These are phyloP conservation scores for Montipora foliosa DNA, from an alignment of 64 coral and sea anemone species.

Conservation along the genomic window DNA sequence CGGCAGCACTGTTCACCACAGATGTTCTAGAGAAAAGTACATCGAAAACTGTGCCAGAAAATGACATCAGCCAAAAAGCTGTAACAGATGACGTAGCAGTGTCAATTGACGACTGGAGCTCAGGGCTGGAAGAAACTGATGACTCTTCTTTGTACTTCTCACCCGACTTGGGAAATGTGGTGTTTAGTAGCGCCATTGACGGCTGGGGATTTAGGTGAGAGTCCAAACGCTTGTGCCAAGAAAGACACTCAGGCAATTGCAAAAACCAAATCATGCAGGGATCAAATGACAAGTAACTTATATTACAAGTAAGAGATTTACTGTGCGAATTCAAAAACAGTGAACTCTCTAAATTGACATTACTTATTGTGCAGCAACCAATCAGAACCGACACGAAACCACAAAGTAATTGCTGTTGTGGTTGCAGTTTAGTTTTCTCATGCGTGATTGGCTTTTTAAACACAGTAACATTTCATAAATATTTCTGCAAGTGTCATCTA, in stretches of 20 bases:
- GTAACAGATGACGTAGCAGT: constrained; percentile 55
- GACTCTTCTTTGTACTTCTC: constrained; percentile 89
- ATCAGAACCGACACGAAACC: too few species aligned
- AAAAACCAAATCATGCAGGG: background rate
- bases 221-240: background rate
- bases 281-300: too few species aligned
- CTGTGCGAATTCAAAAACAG: too few species aligned
- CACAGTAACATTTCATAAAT: too few species aligned
- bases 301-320: too few species aligned
- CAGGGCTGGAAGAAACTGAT: constrained; percentile 88
- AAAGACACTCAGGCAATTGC: too few species aligned
- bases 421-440: too few species aligned
- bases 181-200: constrained; percentile 93
- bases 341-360: too few species aligned
- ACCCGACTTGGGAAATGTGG: constrained; percentile 83
- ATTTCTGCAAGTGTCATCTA: too few species aligned
- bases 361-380: too few species aligned
- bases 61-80: background rate
- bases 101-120: constrained; percentile 96
- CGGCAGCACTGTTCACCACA: constrained; percentile 81
- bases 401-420: too few species aligned
- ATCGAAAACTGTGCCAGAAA: constrained; percentile 22
- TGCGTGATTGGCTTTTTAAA: too few species aligned
- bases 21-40: constrained; percentile 87
- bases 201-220: constrained; percentile 77